Evolutionary conservation across 2,797 vertebrate genomes (phyloP), one percentile per base, ranked within the genome.

Genomic region (Tokudaia muenninki): DNA sequence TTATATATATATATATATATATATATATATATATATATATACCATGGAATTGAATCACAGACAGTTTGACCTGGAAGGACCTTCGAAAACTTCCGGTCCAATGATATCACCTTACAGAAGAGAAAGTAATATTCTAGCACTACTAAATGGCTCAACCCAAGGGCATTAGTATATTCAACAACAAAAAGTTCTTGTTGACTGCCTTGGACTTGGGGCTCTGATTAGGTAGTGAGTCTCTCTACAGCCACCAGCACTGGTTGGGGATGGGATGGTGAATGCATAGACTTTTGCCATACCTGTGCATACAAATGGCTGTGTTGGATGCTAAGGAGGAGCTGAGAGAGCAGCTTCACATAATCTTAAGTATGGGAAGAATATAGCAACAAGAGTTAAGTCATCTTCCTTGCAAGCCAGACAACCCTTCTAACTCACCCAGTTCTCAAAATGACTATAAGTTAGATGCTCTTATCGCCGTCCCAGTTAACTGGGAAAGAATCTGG

Each of bases 51-150:
- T 91, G 94, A 94, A 87, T 78, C 67, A 37, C 29, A 95, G 67
- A 87, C 13, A 13, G 13, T 83, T 95, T 95, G 96, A 97, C 89
- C 70, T 17, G 67, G 91, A 96, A 96, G 92, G 83, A 91, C 78
- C 67, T 91, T 80, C 57, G 86, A 92, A 94, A 96, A 94, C 84
- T 96, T 95, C 65, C 6, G 55, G 89, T 91, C 75, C 52, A 21
- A 12, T 57, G 80, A 96, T 90, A 70, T 90, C 41, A 89, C 70
- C 65, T 90, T 50, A 84, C 2, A 81, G 94, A 95, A 87, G 70
- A 93, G 75, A 94, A 91, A 91, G 47, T 24, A 14, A 55, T 4
- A 4, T 61, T 65, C 41, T n/a, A 37, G 59, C 47, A 81, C 75
- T 90, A 52, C 70, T 47, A 67, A 93, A 22, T 67, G 88, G 57